These are phyloP conservation scores for Burhinus bistriatus DNA, from an alignment of 2,113 vertebrate species.

Conservation along the genomic window DNA sequence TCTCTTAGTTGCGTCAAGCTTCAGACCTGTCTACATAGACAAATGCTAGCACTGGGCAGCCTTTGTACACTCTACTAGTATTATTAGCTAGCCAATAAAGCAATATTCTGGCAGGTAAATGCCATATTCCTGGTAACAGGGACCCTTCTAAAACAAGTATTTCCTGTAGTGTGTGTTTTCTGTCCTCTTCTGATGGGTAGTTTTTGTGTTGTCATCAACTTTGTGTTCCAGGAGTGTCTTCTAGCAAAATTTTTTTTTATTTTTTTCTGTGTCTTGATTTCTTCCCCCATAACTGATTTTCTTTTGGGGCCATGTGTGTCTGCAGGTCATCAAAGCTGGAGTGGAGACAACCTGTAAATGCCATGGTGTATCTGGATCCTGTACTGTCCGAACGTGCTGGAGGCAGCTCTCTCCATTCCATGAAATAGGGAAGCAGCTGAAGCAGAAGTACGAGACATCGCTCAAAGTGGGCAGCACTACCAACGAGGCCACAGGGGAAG, in stretches of 20 bases:
- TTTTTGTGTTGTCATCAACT: background rate
- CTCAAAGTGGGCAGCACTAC: constrained; percentile 93
- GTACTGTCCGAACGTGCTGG: constrained; percentile 97
- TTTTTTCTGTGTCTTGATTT: background rate
- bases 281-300: background rate
- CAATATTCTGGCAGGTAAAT: background rate
- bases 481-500: constrained; percentile 94
- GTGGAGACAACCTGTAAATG: constrained; percentile 98
- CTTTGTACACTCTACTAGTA: background rate
- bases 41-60: background rate
- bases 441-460: constrained; percentile 92
- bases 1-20: background rate
- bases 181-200: background rate
- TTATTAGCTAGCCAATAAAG: background rate
- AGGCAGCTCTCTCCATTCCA: constrained; percentile 95
- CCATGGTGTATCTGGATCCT: constrained; percentile 94
- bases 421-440: constrained; percentile 93
- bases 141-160: background rate
- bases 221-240: background rate
- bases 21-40: background rate
- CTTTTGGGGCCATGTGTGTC: background rate
- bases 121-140: background rate
- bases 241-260: no score
- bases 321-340: constrained; percentile 93
- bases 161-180: background rate